Percentiles rank a stretch among this genome's conserved stretches.
Evolutionary conservation across 2,888 invertebrate genomes (phyloP).

Genomic region (Caprella mutica): DNA sequence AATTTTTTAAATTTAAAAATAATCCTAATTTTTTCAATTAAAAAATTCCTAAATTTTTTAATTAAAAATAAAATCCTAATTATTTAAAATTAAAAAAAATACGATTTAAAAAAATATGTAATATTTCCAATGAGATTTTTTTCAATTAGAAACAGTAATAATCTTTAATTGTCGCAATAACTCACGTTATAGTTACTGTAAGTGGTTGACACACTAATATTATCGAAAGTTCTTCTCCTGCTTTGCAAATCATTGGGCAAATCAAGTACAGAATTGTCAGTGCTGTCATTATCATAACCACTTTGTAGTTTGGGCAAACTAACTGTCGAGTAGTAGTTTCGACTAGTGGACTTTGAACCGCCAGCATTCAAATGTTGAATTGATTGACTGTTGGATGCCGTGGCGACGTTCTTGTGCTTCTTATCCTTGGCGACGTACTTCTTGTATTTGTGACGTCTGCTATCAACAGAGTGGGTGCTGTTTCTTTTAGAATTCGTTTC

Average conservation of each 20-base stretch:
- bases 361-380: conserved; percentile 1
- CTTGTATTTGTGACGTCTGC: neutral
- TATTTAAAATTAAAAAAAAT: too few species aligned
- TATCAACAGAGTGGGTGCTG: neutral
- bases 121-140: too few species aligned
- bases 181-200: too few species aligned
- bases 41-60: too few species aligned
- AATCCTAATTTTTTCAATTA: too few species aligned
- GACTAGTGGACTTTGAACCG: neutral
- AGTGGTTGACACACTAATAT: neutral
- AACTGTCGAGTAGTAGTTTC: too few species aligned
- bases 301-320: neutral
- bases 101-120: too few species aligned
- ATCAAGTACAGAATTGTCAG: neutral
- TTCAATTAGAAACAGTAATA: too few species aligned
- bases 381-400: neutral
- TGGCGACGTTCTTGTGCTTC: neutral
- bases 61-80: too few species aligned
- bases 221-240: conserved; percentile 1
- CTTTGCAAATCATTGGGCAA: neutral
- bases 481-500: neutral
- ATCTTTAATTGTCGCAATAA: too few species aligned
- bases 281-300: neutral
- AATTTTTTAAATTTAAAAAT: too few species aligned
- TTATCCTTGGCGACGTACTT: neutral